Evolutionary conservation across 1,140 invertebrate genomes (phyloP).

Genomic region (Stegodyphus mimosarum): DNA sequence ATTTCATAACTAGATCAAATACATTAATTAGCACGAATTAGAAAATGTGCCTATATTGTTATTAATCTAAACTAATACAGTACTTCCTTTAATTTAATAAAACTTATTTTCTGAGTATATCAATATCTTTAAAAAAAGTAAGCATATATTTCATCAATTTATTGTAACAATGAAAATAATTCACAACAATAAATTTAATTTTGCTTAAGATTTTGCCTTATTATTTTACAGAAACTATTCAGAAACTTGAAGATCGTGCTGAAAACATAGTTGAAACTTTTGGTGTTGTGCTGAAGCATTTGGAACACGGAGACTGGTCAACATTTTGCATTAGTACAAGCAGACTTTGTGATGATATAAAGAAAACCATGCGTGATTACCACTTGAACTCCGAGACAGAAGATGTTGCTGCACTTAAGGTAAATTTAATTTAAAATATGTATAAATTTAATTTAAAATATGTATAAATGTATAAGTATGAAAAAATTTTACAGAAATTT

Average conservation of each 20-base stretch:
- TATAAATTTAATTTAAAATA: not conserved
- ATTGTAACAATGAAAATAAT: not conserved
- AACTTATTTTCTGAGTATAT: no score
- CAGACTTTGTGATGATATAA: slow-evolving; percentile 49
- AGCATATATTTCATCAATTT: not conserved
- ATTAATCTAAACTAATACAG: no score
- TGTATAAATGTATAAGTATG: not conserved
- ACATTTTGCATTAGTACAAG: slow-evolving; percentile 56
- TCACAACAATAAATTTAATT: not conserved
- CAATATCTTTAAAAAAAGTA: not conserved
- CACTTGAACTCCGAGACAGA: not conserved
- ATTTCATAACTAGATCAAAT: no score
- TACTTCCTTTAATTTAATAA: no score
- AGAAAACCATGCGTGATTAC: slow-evolving; percentile 45
- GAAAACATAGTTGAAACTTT: slow-evolving; percentile 58
- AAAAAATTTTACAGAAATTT: not conserved
- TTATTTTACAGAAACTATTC: slow-evolving; percentile 42
- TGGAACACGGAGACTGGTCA: slow-evolving; percentile 57
- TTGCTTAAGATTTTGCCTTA: not conserved
- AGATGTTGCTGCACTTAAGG: slow-evolving; percentile 27
- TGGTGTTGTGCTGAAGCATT: slow-evolving; percentile 53
- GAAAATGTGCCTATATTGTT: no score
- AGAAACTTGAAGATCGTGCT: slow-evolving; percentile 47
- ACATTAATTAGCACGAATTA: no score
- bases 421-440: slow-evolving; percentile 2